Evolutionary conservation across 2,113 vertebrate species (phyloP).

Genomic region (Cromileptes altivelis): DNA sequence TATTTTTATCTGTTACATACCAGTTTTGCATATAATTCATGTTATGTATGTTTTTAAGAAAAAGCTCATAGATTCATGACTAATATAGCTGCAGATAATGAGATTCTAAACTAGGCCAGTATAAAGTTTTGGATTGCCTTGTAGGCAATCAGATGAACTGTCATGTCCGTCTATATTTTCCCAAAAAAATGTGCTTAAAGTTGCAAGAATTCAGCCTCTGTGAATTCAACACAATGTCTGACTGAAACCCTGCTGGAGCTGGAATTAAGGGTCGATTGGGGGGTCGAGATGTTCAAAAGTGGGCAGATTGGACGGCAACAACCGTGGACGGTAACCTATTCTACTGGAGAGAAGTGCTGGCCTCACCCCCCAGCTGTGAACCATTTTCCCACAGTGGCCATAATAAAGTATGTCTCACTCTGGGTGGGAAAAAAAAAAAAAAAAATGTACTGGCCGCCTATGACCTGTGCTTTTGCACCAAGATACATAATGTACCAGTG

Average conservation of each 20-base stretch:
- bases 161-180: background rate
- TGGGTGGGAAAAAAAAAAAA: background rate
- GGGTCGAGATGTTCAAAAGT: background rate
- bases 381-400: conserved; percentile 18
- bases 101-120: background rate
- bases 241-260: background rate
- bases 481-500: background rate
- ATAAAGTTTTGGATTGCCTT: background rate
- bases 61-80: background rate
- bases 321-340: background rate
- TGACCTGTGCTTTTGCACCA: background rate
- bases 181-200: background rate
- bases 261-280: background rate
- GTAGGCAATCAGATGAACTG: background rate
- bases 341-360: background rate
- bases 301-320: background rate
- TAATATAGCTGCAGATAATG: background rate
- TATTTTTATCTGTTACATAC: too few species aligned
- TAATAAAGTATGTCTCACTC: background rate
- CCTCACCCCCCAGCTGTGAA: background rate
- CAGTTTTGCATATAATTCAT: fast-evolving
- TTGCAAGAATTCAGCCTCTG: background rate
- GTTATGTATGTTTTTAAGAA: background rate
- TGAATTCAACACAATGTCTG: background rate
- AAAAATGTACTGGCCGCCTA: background rate